Evolutionary conservation across 2,113 vertebrate genomes (phyloP).

Genomic region (Calyptommatus sinebrachiatus): DNA sequence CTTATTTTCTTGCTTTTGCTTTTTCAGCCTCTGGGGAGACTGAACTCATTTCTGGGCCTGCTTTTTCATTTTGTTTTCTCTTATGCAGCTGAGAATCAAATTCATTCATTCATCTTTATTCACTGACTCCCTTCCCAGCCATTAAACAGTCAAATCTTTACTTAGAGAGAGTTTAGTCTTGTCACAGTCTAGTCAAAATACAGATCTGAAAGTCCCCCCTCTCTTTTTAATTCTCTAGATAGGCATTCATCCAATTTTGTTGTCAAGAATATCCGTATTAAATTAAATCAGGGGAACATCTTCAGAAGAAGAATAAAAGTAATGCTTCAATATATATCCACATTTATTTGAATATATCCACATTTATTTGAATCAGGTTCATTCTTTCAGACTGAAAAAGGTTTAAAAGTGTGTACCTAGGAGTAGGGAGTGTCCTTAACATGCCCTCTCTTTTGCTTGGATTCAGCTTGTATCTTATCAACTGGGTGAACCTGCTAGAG

Average conservation of each 20-base stretch:
- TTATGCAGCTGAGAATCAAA: conserved; percentile 41
- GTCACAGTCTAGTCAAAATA: conserved; percentile 36
- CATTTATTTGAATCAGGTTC: not conserved
- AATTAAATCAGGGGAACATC: conserved; percentile 44
- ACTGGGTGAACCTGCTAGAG: conserved; percentile 22
- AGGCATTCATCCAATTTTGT: conserved; percentile 43
- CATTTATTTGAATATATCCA: conserved; percentile 27
- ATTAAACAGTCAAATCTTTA: conserved; percentile 23
- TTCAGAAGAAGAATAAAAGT: conserved; percentile 22
- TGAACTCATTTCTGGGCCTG: conserved; percentile 33
- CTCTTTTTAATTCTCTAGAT: conserved; percentile 41
- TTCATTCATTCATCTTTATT: conserved; percentile 31
- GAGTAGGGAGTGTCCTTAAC: too few species aligned
- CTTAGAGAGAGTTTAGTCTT: conserved; percentile 32
- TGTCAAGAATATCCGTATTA: conserved; percentile 53
- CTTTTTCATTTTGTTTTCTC: conserved; percentile 14
- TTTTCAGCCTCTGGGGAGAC: conserved; percentile 17
- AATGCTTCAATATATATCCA: conserved; percentile 20
- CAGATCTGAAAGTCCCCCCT: conserved; percentile 36
- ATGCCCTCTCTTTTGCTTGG: too few species aligned
- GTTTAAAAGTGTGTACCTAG: too few species aligned
- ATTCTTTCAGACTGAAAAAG: too few species aligned
- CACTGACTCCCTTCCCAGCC: not conserved
- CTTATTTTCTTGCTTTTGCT: conserved; percentile 3
- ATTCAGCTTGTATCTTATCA: conserved; percentile 8